phyloP scores from a whole-genome alignment of 2,888 invertebrate species.

The Plagodis dolabraria region DNA sequence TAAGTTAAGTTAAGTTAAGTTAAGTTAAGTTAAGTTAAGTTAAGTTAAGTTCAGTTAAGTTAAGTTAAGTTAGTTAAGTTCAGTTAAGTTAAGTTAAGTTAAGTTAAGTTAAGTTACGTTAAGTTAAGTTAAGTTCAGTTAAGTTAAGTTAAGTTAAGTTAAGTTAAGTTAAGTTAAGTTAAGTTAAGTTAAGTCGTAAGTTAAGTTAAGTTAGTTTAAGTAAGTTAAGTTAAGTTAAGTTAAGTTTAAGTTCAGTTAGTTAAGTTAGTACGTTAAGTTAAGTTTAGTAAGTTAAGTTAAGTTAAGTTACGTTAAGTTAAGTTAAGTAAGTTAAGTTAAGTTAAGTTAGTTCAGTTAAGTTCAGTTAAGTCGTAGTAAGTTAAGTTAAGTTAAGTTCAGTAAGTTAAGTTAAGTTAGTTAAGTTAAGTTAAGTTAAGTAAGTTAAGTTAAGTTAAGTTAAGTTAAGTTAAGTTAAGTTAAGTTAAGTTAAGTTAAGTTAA shows the following conservation, averaged over 20 bases:
- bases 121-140: conserved; percentile 2
- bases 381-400: conserved; percentile 7
- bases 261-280: conserved; percentile 10
- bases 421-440: conserved; percentile 12
- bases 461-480: conserved; percentile 16
- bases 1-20: conserved; percentile 2
- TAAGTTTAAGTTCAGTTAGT: conserved; percentile 12
- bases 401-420: too few species aligned
- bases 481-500: conserved; percentile 18
- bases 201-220: conserved; percentile 7
- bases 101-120: too few species aligned
- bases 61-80: conserved; percentile 9
- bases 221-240: conserved; percentile 14
- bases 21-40: conserved; percentile 5
- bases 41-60: conserved; percentile 6
- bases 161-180: conserved; percentile 17
- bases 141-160: conserved; percentile 18
- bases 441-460: conserved; percentile 10
- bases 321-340: conserved; percentile 32
- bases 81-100: conserved; percentile 9
- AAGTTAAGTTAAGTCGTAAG: conserved; percentile 17
- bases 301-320: too few species aligned
- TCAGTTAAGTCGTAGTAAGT: conserved; percentile 4
- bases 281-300: too few species aligned
- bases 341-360: conserved; percentile 37